A percentile compares a stretch with the other conserved stretches of the same genome.
Conservation (phyloP, 2,888 invertebrate species). For the Smittia aterrima region DNA sequence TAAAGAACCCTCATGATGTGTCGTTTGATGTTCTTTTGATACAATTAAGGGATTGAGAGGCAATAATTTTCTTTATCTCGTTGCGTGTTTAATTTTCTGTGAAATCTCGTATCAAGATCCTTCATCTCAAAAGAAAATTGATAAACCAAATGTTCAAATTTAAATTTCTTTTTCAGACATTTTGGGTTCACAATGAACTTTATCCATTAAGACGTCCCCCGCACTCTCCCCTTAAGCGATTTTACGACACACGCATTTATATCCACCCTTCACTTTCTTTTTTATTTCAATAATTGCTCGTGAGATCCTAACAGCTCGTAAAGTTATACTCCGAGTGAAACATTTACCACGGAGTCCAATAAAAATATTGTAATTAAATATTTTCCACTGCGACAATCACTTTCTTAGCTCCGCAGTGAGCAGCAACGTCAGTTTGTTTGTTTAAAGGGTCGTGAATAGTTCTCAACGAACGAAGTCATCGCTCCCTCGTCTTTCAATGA, state of each 20-base stretch:
- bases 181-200: background rate
- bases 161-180: slow-evolving; percentile 2
- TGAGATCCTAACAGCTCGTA: slow-evolving; percentile 36
- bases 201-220: background rate
- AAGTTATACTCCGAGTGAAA: background rate
- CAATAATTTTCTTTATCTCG: background rate
- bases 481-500: background rate
- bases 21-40: slow-evolving; percentile 25
- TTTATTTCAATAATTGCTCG: background rate
- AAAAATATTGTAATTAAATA: slow-evolving; percentile 42
- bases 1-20: slow-evolving; percentile 12
- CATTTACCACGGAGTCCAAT: slow-evolving; percentile 36
- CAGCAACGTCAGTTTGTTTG: slow-evolving; percentile 16
- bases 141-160: slow-evolving; percentile 12
- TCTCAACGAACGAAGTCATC: slow-evolving; percentile 2
- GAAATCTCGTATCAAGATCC: slow-evolving; percentile 5
- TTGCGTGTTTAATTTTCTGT: slow-evolving; percentile 3
- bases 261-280: slow-evolving; percentile 2
- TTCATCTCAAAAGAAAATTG: background rate
- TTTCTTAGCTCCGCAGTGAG: background rate
- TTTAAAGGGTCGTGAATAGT: slow-evolving; percentile 13
- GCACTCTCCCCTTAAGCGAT: background rate
- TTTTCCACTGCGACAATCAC: background rate
- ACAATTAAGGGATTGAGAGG: slow-evolving; percentile 38
- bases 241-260: background rate